Evolutionary conservation across 1,140 invertebrate species (phyloP).

Genomic region (Pogonomyrmex californicus): DNA sequence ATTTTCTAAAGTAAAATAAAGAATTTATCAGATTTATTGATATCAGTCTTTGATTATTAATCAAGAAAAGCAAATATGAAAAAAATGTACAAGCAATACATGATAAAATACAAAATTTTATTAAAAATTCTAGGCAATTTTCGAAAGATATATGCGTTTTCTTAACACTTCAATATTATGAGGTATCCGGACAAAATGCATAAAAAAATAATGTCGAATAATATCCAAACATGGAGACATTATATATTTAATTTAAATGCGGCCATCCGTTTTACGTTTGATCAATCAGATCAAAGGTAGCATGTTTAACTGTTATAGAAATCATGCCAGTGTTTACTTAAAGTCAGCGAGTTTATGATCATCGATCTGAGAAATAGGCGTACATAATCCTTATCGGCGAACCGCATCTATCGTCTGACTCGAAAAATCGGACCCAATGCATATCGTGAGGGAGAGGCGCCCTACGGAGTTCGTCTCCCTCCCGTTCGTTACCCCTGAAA

Average conservation of each 20-base stretch:
- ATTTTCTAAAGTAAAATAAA: background rate
- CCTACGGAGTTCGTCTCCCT: slow-evolving; percentile 71
- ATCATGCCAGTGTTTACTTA: slow-evolving; percentile 13
- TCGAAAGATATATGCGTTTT: background rate
- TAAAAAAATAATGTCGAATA: background rate
- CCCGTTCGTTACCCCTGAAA: slow-evolving; percentile 41
- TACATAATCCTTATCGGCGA: slow-evolving; percentile 68
- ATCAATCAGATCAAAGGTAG: slow-evolving; percentile 11
- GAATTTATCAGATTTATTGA: background rate
- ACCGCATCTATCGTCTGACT: slow-evolving; percentile 61
- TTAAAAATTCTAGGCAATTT: background rate
- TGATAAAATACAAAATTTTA: background rate
- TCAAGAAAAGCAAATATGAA: background rate
- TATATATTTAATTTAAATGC: slow-evolving; percentile 13
- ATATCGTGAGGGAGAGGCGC: slow-evolving; percentile 65
- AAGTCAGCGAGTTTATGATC: slow-evolving; percentile 66
- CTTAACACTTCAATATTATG: background rate
- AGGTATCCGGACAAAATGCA: background rate
- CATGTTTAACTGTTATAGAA: slow-evolving; percentile 35
- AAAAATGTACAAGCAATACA: background rate
- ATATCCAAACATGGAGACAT: background rate
- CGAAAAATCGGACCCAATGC: slow-evolving; percentile 63
- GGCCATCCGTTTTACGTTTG: background rate
- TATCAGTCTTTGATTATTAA: too few relatives aligned
- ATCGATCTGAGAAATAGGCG: slow-evolving; percentile 71